phyloP scores from a whole-genome alignment of 2,113 vertebrate species.

The Fulica atra region DNA sequence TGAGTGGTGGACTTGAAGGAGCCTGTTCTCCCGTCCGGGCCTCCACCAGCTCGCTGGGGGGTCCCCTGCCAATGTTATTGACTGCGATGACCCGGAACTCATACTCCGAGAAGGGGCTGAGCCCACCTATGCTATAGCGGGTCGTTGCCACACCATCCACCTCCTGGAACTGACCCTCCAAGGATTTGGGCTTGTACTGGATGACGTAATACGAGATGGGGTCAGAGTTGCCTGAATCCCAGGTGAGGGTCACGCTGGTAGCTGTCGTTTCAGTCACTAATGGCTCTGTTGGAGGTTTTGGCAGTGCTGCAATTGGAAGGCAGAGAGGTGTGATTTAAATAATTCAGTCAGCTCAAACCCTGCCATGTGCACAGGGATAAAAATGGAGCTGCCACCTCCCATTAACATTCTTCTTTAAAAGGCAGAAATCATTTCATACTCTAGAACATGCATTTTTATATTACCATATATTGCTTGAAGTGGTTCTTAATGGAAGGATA shows the following conservation, averaged over 20 bases:
- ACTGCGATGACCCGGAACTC: slow-evolving; percentile 91
- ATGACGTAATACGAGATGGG: slow-evolving; percentile 94
- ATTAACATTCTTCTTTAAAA: slow-evolving; percentile 68
- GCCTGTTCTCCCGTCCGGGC: slow-evolving; percentile 93
- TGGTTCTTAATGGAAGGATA: slow-evolving; percentile 76
- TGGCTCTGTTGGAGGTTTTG: slow-evolving; percentile 88
- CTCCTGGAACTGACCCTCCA: slow-evolving; percentile 90
- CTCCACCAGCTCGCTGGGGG: slow-evolving; percentile 83
- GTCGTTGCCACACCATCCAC: slow-evolving; percentile 98
- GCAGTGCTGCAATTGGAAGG: slow-evolving; percentile 84
- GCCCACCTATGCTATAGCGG: slow-evolving; percentile 95
- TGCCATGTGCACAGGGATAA: slow-evolving; percentile 32
- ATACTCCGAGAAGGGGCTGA: slow-evolving; percentile 94
- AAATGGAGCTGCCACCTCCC: slow-evolving; percentile 57
- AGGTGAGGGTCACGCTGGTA: slow-evolving; percentile 96
- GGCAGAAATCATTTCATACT: slow-evolving; percentile 72
- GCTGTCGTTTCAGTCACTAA: slow-evolving; percentile 96
- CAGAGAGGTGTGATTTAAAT: slow-evolving; percentile 62
- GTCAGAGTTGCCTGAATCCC: slow-evolving; percentile 95
- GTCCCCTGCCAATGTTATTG: slow-evolving; percentile 94
- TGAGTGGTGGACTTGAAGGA: slow-evolving; percentile 91
- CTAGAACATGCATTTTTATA: slow-evolving; percentile 70
- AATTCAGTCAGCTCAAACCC: slow-evolving; percentile 48
- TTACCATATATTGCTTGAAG: slow-evolving; percentile 74
- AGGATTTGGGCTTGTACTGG: slow-evolving; percentile 88